Base-by-base conservation (phyloP, 2,888 invertebrate species). In the Anoncus sp. region DNA sequence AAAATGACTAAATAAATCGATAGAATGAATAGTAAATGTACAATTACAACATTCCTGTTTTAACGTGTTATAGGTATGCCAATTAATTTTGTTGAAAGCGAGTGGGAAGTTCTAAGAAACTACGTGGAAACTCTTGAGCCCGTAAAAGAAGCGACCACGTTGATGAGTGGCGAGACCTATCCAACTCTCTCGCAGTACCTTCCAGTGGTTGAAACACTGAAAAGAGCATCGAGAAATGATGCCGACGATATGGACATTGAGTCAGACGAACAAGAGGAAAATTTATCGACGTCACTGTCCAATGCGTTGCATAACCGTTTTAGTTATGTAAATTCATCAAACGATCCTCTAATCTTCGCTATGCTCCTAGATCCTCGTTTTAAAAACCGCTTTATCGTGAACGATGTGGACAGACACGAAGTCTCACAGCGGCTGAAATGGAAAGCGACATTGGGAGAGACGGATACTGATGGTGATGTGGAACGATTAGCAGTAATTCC, bases 161-260 rank as follows among this genome's bases (percentile, higher is more conserved):
- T 60, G 43, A 60, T 60, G 60, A 60, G 60, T 43, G 60, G 43
- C 14, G 43, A 60, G 6, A 60, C 40, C 20, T 43, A 60, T 60
- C 60, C 43, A 22, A 60, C 60, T 12, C 60, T 60, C 43, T 60
- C 43, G 4, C 45, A 60, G 24, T 60, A 60, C n/a, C 31, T 60
- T 24, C 60, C 60, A 24, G 60, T 43, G 20, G 60, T 60, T 16
- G 60, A 60, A 45, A 20, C 43, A 14, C 43, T 60, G 0, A 60
- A 60, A 60, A 40, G 20, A 22, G 43, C 43, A 45, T n/a, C 14
- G 24, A 40, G 40, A 43, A n/a, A 60, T 60, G 60, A 59, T 60
- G n/a, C 43, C 43, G 24, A 24, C 4, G 43, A 24, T 22, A 60
- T 60, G 43, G 31, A 31, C 31, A 31, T 31, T 7, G 31, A 31